Evolutionary conservation across 2,888 invertebrate genomes (phyloP).

Genomic region (Cryptosula pallasiana): DNA sequence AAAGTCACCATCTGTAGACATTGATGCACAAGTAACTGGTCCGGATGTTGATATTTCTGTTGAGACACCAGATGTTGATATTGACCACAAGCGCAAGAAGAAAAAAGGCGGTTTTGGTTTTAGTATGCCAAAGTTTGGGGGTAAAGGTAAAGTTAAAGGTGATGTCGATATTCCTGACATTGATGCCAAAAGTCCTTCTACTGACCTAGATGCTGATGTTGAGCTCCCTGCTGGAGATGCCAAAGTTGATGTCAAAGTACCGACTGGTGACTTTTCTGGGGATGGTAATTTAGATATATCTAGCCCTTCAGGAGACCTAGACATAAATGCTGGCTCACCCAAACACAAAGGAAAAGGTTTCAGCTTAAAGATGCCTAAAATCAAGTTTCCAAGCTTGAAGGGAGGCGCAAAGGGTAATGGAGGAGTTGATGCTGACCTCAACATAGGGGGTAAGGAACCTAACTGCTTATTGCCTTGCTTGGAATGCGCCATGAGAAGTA

Average conservation of each 20-base stretch:
- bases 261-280: background rate
- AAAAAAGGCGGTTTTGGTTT: slow-evolving; percentile 23
- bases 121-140: slow-evolving; percentile 25
- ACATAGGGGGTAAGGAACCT: background rate
- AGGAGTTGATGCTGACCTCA: slow-evolving; percentile 21
- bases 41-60: slow-evolving; percentile 24
- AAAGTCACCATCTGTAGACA: background rate
- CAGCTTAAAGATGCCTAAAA: slow-evolving; percentile 1
- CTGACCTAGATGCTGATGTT: slow-evolving; percentile 9
- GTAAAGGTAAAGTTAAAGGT: slow-evolving; percentile 23
- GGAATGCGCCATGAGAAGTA: background rate
- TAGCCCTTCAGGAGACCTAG: background rate
- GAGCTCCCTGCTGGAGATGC: background rate
- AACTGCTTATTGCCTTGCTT: background rate
- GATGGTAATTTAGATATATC: background rate
- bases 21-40: background rate
- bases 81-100: background rate
- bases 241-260: background rate
- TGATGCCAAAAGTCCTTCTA: background rate
- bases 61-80: slow-evolving; percentile 22
- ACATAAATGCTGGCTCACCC: slow-evolving; percentile 6
- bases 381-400: slow-evolving; percentile 20
- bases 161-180: slow-evolving; percentile 1
- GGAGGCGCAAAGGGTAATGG: slow-evolving; percentile 2
- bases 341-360: slow-evolving; percentile 22